Conservation (phyloP, 2,888 invertebrate species). For the Temnothorax rugatulus region DNA sequence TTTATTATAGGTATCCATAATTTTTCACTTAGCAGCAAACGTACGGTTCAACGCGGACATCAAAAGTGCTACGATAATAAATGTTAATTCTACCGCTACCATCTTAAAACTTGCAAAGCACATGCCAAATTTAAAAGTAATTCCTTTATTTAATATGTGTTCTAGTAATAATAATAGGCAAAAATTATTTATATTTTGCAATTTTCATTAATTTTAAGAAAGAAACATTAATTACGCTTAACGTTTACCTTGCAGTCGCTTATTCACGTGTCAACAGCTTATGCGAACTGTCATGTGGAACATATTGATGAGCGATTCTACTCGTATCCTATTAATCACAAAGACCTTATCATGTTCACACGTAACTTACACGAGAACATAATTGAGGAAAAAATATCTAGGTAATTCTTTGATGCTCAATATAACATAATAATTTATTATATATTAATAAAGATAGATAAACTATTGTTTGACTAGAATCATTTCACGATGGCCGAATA, state of each 20-base stretch:
- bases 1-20: too few relatives aligned
- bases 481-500: slow-evolving; percentile 67
- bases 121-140: slow-evolving; percentile 89
- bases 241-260: slow-evolving; percentile 79
- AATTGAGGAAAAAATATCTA: slow-evolving; percentile 87
- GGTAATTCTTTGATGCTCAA: slow-evolving; percentile 82
- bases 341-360: slow-evolving; percentile 86
- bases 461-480: neutral
- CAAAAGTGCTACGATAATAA: too few relatives aligned
- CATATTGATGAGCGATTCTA: slow-evolving; percentile 91
- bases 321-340: slow-evolving; percentile 87
- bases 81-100: too few relatives aligned
- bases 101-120: too few relatives aligned
- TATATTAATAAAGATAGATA: neutral
- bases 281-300: slow-evolving; percentile 86
- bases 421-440: neutral
- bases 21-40: too few relatives aligned
- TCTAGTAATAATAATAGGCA: too few relatives aligned
- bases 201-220: neutral
- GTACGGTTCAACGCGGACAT: too few relatives aligned
- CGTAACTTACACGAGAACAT: slow-evolving; percentile 85
- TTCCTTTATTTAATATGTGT: neutral
- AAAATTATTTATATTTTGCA: too few relatives aligned
- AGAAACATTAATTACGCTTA: neutral
- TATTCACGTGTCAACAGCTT: slow-evolving; percentile 86